These are phyloP conservation scores for Eulithis prunata DNA, from an alignment of 2,888 invertebrate genomes.

Conservation along the genomic window DNA sequence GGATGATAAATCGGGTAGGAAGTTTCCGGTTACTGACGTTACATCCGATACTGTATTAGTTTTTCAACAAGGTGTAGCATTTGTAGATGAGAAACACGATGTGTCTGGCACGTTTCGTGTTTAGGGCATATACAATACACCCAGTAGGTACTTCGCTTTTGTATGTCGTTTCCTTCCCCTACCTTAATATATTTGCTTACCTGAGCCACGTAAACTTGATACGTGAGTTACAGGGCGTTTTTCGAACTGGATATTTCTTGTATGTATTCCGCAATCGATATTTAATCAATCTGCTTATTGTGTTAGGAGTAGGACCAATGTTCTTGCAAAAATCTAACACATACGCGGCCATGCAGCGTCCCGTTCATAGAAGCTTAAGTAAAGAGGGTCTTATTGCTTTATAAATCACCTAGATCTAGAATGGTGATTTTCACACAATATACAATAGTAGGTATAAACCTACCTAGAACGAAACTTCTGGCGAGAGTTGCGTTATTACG, in stretches of 20 bases:
- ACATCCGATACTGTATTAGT: not conserved
- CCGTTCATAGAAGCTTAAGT: no score
- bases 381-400: no score
- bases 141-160: slow-evolving; percentile 2
- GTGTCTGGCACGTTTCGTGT: slow-evolving; percentile 2
- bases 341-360: no score
- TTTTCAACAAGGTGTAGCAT: slow-evolving; percentile 5
- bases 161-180: slow-evolving; percentile 3
- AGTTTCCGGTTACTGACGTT: not conserved
- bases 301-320: no score
- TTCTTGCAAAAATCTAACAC: no score
- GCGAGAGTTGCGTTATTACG: no score
- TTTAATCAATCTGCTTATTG: not conserved
- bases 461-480: no score
- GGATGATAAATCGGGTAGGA: not conserved
- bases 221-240: slow-evolving; percentile 3
- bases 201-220: slow-evolving; percentile 13
- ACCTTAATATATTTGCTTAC: slow-evolving; percentile 16
- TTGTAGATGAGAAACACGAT: slow-evolving; percentile 6
- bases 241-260: slow-evolving; percentile 4
- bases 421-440: no score
- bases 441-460: no score
- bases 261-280: slow-evolving; percentile 10
- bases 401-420: no score
- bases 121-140: slow-evolving; percentile 5